A percentile compares a stretch with the other conserved stretches of the same genome.
Evolutionary conservation across 2,797 vertebrate genomes (phyloP).

Genomic region (Gadopsis bispinosus): DNA sequence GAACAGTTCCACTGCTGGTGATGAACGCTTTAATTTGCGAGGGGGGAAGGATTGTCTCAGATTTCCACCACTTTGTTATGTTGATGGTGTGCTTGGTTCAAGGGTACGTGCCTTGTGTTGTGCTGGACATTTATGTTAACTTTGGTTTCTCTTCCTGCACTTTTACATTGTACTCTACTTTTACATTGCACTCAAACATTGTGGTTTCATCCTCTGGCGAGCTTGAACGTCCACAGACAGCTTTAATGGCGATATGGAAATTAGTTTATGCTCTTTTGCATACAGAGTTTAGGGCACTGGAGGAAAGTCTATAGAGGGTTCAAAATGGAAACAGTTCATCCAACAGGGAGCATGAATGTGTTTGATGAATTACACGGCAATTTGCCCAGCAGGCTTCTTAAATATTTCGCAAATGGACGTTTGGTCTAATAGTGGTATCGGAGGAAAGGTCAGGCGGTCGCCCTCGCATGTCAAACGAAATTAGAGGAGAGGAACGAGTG

Average conservation of each 20-base stretch:
- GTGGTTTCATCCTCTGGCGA: neutral
- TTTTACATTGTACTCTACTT: too few relatives aligned
- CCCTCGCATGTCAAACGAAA: conserved; percentile 42
- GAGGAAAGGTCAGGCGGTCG: conserved; percentile 27
- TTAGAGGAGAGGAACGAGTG: conserved; percentile 12
- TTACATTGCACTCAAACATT: too few relatives aligned
- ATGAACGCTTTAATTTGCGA: conserved; percentile 68
- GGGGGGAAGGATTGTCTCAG: conserved; percentile 42
- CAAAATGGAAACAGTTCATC: neutral
- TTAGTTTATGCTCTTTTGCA: neutral
- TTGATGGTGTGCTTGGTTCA: neutral
- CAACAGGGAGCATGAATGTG: neutral
- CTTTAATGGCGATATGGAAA: neutral
- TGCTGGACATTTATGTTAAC: too few relatives aligned
- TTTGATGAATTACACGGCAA: neutral
- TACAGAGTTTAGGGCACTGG: neutral
- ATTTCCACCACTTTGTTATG: conserved; percentile 24
- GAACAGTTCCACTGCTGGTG: conserved; percentile 52
- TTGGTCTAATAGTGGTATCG: neutral
- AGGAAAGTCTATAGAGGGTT: neutral
- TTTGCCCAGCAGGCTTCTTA: conserved; percentile 1
- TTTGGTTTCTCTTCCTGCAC: neutral
- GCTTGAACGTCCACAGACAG: neutral
- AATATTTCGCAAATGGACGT: conserved; percentile 10
- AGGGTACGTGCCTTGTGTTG: neutral